Conservation (phyloP, 2,888 invertebrate genomes). For the Halocaridina rubra region DNA sequence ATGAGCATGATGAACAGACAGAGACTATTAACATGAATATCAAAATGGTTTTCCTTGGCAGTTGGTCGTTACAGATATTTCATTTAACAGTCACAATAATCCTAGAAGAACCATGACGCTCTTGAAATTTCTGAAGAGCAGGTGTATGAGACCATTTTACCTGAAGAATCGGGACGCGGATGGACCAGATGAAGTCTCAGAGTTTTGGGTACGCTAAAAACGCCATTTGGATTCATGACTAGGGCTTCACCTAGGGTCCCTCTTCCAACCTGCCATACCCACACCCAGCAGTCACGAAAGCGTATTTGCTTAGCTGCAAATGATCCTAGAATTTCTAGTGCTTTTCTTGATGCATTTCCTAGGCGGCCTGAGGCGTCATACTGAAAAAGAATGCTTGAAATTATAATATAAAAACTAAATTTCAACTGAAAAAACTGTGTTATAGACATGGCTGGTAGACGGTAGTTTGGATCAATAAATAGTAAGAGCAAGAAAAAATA, state of each 20-base stretch:
- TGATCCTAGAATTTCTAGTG: conserved; percentile 14
- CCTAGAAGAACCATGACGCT: too few relatives aligned
- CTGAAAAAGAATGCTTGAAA: neutral
- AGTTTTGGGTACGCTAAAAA: neutral
- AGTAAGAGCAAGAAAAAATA: too few relatives aligned
- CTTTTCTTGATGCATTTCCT: neutral
- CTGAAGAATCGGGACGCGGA: neutral
- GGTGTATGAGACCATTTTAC: too few relatives aligned
- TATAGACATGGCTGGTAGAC: too few relatives aligned
- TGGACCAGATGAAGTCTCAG: neutral
- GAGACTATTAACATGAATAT: too few relatives aligned
- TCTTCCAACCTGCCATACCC: conserved; percentile 34
- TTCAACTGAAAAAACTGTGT: neutral
- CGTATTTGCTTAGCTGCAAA: conserved; percentile 26
- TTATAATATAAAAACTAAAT: neutral
- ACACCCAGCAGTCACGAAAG: conserved; percentile 35
- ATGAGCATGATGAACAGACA: too few relatives aligned
- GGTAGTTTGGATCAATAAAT: too few relatives aligned
- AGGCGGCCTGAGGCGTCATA: conserved; percentile 20
- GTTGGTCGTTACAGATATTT: too few relatives aligned
- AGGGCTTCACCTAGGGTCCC: conserved; percentile 15
- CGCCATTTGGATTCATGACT: neutral
- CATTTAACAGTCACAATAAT: too few relatives aligned
- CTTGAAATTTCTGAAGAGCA: too few relatives aligned
- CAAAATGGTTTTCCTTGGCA: too few relatives aligned